phyloP scores from a whole-genome alignment of 2,113 vertebrate genomes.

The Paralichthys olivaceus region DNA sequence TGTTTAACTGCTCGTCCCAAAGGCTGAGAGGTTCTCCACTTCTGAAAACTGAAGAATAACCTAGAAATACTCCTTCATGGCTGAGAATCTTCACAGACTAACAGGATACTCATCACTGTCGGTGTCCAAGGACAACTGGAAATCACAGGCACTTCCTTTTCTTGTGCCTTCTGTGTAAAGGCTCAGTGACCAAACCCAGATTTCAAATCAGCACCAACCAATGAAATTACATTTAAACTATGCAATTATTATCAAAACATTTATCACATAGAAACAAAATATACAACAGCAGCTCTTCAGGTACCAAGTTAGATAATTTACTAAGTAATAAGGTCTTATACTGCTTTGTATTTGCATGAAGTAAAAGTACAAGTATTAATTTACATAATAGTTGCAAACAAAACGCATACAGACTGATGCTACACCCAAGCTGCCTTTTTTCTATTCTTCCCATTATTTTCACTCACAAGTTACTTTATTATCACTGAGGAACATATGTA shows the following conservation, averaged over 20 bases:
- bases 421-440: no score
- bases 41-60: background rate
- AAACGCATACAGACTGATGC: background rate
- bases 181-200: background rate
- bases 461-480: no score
- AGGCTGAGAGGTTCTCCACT: background rate
- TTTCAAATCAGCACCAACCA: background rate
- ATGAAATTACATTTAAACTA: background rate
- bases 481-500: no score
- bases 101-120: conserved; percentile 51
- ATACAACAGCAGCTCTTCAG: background rate
- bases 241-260: background rate
- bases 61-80: background rate
- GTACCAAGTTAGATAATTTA: background rate
- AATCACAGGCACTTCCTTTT: conserved; percentile 60
- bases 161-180: conserved; percentile 9
- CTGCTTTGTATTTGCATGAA: background rate
- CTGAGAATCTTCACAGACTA: background rate
- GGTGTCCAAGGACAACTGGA: conserved; percentile 29
- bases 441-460: no score
- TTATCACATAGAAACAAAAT: background rate
- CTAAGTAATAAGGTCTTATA: background rate
- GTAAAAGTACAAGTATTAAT: background rate
- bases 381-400: background rate
- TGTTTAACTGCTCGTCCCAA: background rate